Evolutionary conservation across 2,888 invertebrate species (phyloP), one percentile per base, ranked within the genome.

Genomic region (Apamea epomidion): DNA sequence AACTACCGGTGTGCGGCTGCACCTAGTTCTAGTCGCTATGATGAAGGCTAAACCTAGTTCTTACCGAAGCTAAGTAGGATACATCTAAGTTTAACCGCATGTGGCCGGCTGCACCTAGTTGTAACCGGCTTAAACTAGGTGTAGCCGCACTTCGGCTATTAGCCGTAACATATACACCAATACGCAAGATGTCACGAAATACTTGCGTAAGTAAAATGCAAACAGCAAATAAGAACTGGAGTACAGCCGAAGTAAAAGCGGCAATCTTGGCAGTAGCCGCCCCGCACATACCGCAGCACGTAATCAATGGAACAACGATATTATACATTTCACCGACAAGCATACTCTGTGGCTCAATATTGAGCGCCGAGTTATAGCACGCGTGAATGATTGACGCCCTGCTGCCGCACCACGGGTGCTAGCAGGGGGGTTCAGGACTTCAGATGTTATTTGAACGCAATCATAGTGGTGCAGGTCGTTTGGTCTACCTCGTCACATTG

Each of bases 301-400:
- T 51, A 68, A 82, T 74, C 82, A 82, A 51, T 71, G 62, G 45
- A 42, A 60, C 67, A 64, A 37, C 16, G 60, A 48, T 37, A 84
- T 42, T 37, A 74, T 78, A 84, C 51, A 62, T 54, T 60, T 45
- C 45, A 37, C 25, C 68, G 62, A 51, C 60, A 45, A 16, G 18
- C 74, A 73, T 18, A 80, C 51, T 48, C 37, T 71, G 62, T 42
- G 74, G 76, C 80, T 78, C 69, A 84, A 78, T 82, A 84, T 82
- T 78, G 68, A 78, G 74, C 58, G 42, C 60, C 60, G 60, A 78
- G 74, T 81, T 85, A 88, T 76, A 80, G 78, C 71, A 51, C 60
- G 78, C 76, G 67, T 85, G 80, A 88, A 76, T 78, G 82, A 86
- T 78, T 76, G 71, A 80, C 76, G 78, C 54, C 71, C 37, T 54